Conservation (phyloP, 1,140 invertebrate genomes). For the Polyergus mexicanus region DNA sequence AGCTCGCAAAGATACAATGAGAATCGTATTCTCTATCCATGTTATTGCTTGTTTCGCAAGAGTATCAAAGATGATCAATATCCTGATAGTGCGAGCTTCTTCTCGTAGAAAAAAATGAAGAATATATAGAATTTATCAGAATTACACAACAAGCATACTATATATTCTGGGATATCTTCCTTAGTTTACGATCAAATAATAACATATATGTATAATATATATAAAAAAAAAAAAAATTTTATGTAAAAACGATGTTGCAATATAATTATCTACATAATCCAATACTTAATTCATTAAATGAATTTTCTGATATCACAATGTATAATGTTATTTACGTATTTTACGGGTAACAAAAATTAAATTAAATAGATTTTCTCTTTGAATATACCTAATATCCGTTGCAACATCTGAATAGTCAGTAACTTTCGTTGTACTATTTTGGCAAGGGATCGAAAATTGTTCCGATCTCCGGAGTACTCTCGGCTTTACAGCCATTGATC, state of each 20-base stretch:
- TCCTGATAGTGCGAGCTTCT: background rate
- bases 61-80: background rate
- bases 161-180: constrained; percentile 10
- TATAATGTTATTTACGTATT: background rate
- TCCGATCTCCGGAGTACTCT: constrained; percentile 41
- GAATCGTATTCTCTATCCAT: background rate
- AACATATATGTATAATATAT: background rate
- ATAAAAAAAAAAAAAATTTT: background rate
- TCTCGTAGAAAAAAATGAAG: background rate
- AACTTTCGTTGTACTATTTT: constrained; percentile 28
- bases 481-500: constrained; percentile 54
- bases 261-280: background rate
- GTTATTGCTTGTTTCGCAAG: background rate
- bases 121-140: background rate
- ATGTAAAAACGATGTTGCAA: background rate
- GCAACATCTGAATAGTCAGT: background rate
- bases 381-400: constrained; percentile 7
- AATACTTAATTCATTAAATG: background rate
- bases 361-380: background rate
- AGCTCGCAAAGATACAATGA: constrained; percentile 4
- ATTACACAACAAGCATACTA: background rate
- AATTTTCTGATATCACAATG: background rate
- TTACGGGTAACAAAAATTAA: background rate
- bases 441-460: constrained; percentile 49
- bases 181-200: background rate